These are phyloP conservation scores for Kobus ellipsiprymnus DNA, from an alignment of 2,113 vertebrate genomes.

Conservation along the genomic window DNA sequence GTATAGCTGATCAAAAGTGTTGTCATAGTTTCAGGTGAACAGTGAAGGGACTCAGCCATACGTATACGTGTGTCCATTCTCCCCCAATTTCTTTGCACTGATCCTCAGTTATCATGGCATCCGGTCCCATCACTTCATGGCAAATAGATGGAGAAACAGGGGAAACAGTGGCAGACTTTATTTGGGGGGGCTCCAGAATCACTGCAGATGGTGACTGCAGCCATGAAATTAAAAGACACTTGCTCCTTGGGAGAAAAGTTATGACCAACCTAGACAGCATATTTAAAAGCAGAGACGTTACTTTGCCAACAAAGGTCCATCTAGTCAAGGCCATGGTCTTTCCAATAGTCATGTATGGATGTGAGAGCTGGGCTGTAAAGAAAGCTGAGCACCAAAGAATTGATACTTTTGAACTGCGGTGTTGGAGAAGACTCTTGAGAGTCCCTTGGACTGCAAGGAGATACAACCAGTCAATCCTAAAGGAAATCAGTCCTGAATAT, in stretches of 20 bases:
- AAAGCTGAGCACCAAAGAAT: fast-evolving
- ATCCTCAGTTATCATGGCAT: neutral
- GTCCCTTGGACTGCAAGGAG: neutral
- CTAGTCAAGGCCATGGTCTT: neutral
- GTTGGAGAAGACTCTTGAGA: neutral
- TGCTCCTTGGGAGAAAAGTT: neutral
- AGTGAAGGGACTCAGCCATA: neutral
- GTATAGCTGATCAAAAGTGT: neutral
- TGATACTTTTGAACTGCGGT: neutral
- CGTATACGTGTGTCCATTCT: neutral
- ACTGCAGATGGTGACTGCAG: neutral
- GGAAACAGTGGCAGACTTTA: neutral
- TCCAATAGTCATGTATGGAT: neutral
- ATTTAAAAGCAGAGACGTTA: neutral
- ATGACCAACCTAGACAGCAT: neutral
- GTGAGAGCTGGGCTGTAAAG: neutral
- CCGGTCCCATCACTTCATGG: neutral
- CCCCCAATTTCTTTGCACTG: neutral
- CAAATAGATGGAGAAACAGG: neutral
- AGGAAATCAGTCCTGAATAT: neutral
- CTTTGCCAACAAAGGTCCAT: neutral
- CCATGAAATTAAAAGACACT: neutral
- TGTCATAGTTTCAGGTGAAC: neutral
- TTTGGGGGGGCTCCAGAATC: neutral
- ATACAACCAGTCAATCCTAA: neutral